Base-by-base conservation (phyloP, 2,888 invertebrate species). In the Dusona sp. region DNA sequence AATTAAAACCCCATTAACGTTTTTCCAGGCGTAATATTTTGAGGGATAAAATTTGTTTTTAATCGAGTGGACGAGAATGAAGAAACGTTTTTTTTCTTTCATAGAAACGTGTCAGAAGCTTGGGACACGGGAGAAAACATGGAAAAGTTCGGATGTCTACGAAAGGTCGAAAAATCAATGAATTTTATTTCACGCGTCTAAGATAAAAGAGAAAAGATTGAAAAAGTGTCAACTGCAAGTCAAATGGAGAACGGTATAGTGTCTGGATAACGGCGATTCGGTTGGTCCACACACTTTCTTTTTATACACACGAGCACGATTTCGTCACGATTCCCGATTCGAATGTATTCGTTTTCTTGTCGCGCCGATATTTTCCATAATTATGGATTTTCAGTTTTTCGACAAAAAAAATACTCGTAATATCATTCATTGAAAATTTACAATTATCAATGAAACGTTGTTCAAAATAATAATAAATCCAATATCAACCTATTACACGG, bases 301-400 rank as follows among this genome's bases (percentile, higher is more conserved):
- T 84, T 79, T 83, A 72, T 70, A 83, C 72, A 36, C 74, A 42
- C 54, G 54, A 57, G 38, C 45, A 48, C 13, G 29, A 84, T 75
- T 84, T 83, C 67, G 73, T 83, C 73, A 83, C 79, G 83, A 79
- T 72, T n/a, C 7, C 36, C n/a, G 7, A 42, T 33, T 78, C 68
- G 68, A 29, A 45, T 33, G 51, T 19, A 13, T 36, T 33, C 54
- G 54, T n/a, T 22, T 33, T 73, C 9, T 54, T 22, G 11, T 36
- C 9, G 6, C 29, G 3, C 36, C 36, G 33, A n/a, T 13, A 0
- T 48, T 29, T n/a, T 22, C 16, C 54, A 16, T 54, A 73, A 51
- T 73, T 36, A 11, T 51, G 29, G 29, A 29, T 29, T 13, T 29
- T 13, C 13, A 22, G n/a, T 54, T 54, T 54, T 54, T n/a, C 22